These are phyloP conservation scores for Chymomyza caudatula DNA, from an alignment of 2,888 invertebrate genomes.

Conservation along the genomic window DNA sequence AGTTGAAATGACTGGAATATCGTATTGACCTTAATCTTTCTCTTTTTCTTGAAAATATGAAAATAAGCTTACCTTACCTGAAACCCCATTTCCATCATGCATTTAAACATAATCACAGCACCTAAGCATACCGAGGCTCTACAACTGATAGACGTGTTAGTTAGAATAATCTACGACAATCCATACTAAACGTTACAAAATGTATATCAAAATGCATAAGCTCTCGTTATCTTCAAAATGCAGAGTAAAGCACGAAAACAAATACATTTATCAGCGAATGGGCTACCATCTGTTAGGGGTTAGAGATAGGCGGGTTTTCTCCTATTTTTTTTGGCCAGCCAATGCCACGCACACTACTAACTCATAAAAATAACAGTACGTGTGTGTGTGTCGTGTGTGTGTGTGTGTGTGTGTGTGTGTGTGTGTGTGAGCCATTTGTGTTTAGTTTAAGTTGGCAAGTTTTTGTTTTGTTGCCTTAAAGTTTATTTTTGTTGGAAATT, in stretches of 20 bases:
- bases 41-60: too few species aligned
- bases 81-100: too few species aligned
- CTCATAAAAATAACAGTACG: conserved; percentile 28
- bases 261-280: neutral
- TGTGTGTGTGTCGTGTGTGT: conserved; percentile 8
- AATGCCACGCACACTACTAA: conserved; percentile 19
- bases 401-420: neutral
- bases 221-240: neutral
- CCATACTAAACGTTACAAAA: neutral
- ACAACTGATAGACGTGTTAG: too few species aligned
- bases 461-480: conserved; percentile 40
- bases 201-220: neutral
- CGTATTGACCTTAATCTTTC: too few species aligned
- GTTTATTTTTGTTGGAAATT: conserved; percentile 44
- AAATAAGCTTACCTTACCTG: too few species aligned
- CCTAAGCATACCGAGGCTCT: too few species aligned
- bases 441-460: conserved; percentile 46
- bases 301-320: neutral
- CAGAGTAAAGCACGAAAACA: neutral
- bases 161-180: too few species aligned
- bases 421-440: conserved; percentile 13
- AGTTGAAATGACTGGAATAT: too few species aligned
- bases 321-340: neutral
- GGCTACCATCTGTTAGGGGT: neutral
- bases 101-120: too few species aligned